Conservation (phyloP, 2,113 vertebrate genomes). For the Triplophysa siluroides region DNA sequence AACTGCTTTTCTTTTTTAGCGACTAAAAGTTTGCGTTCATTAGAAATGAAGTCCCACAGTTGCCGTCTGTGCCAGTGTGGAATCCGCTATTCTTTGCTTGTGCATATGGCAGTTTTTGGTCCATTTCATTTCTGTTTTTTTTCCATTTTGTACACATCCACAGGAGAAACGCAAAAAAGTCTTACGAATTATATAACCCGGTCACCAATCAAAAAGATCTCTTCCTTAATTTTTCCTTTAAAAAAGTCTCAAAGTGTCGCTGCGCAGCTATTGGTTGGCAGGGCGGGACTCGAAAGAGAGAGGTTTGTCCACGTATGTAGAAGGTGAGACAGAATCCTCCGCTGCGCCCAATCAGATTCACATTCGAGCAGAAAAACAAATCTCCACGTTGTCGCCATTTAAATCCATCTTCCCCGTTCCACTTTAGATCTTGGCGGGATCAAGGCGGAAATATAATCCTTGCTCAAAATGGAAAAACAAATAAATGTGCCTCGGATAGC, state of each 20-base stretch:
- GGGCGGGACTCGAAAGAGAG: constrained; percentile 38
- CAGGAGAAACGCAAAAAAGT: constrained; percentile 45
- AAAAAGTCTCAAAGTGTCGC: constrained; percentile 69
- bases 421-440: constrained; percentile 26
- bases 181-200: constrained; percentile 57
- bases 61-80: constrained; percentile 24
- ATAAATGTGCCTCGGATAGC: background rate
- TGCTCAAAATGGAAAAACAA: constrained; percentile 11
- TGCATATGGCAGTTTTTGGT: constrained; percentile 59
- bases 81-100: constrained; percentile 33
- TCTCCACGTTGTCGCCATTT: constrained; percentile 5
- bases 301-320: constrained; percentile 19
- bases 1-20: constrained; percentile 10
- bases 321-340: constrained; percentile 20
- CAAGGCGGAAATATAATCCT: constrained; percentile 6
- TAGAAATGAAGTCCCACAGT: constrained; percentile 25
- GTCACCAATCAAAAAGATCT: constrained; percentile 51
- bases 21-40: constrained; percentile 35
- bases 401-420: background rate
- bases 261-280: constrained; percentile 64
- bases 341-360: constrained; percentile 19
- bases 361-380: constrained; percentile 10
- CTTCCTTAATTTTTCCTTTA: constrained; percentile 47
- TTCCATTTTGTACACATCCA: constrained; percentile 58
- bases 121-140: background rate